Evolutionary conservation across 2,888 invertebrate species (phyloP).

Genomic region (Tupiocoris notatus): DNA sequence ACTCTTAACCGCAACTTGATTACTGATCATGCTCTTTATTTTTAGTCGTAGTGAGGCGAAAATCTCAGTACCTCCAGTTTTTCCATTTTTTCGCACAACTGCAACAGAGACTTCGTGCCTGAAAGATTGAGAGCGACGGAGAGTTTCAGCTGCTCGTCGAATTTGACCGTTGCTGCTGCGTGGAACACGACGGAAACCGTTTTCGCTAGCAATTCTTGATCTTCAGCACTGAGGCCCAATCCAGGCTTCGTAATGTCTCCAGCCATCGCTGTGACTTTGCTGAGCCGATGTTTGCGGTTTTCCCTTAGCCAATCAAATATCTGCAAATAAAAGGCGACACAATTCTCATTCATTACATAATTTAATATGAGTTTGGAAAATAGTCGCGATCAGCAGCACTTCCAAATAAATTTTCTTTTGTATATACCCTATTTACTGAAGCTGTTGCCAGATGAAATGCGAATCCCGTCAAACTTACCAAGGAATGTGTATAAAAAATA

Average conservation of each 20-base stretch:
- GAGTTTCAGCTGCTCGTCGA: conserved; percentile 91
- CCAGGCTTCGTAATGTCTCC: conserved; percentile 84
- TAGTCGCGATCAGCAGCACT: no score
- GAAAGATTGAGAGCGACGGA: conserved; percentile 94
- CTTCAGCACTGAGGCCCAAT: conserved; percentile 74
- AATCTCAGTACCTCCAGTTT: conserved; percentile 72
- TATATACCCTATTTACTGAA: no score
- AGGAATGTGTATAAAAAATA: no score
- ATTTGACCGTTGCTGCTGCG: conserved; percentile 96
- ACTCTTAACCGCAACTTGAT: no score
- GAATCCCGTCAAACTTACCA: no score
- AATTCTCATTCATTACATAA: background rate
- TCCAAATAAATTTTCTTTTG: no score
- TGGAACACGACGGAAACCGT: conserved; percentile 90
- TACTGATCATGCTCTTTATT: no score
- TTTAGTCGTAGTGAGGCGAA: no score
- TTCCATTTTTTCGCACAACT: conserved; percentile 86
- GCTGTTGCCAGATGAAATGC: no score
- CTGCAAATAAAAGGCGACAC: conserved; percentile 55
- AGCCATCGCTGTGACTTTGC: conserved; percentile 73
- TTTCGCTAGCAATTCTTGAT: conserved; percentile 69
- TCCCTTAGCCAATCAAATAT: conserved; percentile 73
- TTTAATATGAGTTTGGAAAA: no score
- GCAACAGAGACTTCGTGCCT: conserved; percentile 86
- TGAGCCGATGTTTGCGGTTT: conserved; percentile 69